Evolutionary conservation across 1,140 invertebrate species (phyloP).

Genomic region (Eriosoma lanigerum): DNA sequence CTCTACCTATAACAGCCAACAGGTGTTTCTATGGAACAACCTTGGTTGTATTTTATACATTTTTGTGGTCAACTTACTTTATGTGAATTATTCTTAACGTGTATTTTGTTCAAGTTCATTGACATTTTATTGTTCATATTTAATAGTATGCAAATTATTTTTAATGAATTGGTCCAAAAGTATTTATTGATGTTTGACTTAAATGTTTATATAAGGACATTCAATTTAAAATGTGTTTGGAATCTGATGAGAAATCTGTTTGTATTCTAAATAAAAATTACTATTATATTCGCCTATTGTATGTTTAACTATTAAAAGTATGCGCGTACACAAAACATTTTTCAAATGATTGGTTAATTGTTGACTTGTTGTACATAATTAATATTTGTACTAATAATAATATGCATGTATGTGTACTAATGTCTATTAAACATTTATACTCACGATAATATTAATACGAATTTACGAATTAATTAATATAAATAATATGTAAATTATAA

Average conservation of each 20-base stretch:
- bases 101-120: not conserved
- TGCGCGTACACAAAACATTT: no score
- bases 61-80: conserved; percentile 14
- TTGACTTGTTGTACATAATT: no score
- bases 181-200: not conserved
- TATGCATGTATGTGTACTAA: no score
- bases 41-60: conserved; percentile 13
- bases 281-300: no score
- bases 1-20: not conserved
- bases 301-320: no score
- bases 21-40: conserved; percentile 1
- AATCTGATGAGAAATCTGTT: not conserved
- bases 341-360: no score
- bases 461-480: no score
- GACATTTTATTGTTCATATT: conserved; percentile 20
- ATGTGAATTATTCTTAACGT: not conserved
- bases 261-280: no score
- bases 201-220: not conserved
- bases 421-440: no score
- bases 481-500: no score
- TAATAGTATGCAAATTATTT: not conserved
- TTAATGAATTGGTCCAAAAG: not conserved
- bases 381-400: no score
- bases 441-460: no score
- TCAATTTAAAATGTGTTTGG: not conserved